phyloP scores from a whole-genome alignment of 2,797 vertebrate genomes.

The Cyclura pinguis region DNA sequence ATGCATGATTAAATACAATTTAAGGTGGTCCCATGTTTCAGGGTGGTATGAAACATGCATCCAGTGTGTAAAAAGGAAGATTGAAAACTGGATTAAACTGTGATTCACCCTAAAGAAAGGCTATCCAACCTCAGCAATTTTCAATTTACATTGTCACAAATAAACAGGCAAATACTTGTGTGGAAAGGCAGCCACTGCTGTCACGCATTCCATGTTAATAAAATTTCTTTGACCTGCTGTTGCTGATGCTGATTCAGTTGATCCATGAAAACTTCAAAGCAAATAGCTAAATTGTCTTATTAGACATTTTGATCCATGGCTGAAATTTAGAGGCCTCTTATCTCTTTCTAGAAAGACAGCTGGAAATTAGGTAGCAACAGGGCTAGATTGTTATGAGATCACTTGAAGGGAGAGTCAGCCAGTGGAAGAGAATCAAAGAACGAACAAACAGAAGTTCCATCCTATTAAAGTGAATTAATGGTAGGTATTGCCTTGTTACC shows the following conservation, averaged over 20 bases:
- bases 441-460: not conserved
- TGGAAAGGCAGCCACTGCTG: not conserved
- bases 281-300: not conserved
- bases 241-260: not conserved
- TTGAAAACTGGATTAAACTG: not conserved
- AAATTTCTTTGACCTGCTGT: not conserved
- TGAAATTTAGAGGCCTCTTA: not conserved
- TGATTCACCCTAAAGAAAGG: not conserved
- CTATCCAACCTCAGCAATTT: not conserved
- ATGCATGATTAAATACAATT: not conserved
- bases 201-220: not conserved
- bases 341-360: not conserved
- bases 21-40: not conserved
- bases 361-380: not conserved
- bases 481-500: no score
- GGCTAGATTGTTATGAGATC: not conserved
- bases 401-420: not conserved
- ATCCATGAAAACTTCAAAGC: not conserved
- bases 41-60: not conserved
- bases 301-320: not conserved
- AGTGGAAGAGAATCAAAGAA: not conserved
- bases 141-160: not conserved
- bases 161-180: not conserved
- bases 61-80: not conserved
- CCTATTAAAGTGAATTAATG: no score